Evolutionary conservation across 2,888 invertebrate species (phyloP).

Genomic region (Cephus pulcher): DNA sequence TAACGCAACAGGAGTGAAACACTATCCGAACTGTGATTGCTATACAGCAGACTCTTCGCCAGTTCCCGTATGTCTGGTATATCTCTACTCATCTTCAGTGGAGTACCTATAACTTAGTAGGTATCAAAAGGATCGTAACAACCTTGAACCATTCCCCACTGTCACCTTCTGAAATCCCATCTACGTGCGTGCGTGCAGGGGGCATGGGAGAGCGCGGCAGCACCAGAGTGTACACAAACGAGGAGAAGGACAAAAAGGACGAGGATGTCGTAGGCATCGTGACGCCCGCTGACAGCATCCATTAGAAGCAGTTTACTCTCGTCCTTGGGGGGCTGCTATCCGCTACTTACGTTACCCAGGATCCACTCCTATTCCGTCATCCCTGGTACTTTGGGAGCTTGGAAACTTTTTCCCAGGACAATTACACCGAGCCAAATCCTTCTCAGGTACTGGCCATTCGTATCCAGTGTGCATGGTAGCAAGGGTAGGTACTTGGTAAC

Average conservation of each 20-base stretch:
- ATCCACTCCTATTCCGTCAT: background rate
- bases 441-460: background rate
- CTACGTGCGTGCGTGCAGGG: background rate
- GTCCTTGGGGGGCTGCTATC: slow-evolving; percentile 36
- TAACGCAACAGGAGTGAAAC: slow-evolving; percentile 36
- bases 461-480: background rate
- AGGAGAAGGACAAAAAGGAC: background rate
- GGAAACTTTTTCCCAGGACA: background rate
- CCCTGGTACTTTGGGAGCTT: background rate
- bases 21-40: slow-evolving; percentile 55
- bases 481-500: background rate
- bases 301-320: slow-evolving; percentile 59
- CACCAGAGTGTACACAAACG: background rate
- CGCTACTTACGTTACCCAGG: slow-evolving; percentile 3
- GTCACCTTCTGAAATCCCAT: background rate
- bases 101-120: background rate
- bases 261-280: background rate
- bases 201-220: background rate
- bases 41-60: slow-evolving; percentile 7
- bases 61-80: background rate
- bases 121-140: background rate
- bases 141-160: background rate
- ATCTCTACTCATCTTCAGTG: background rate
- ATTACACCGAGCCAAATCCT: background rate
- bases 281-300: slow-evolving; percentile 50